Base-by-base conservation (phyloP, 2,888 invertebrate genomes). In the Drosophila picticornis region DNA sequence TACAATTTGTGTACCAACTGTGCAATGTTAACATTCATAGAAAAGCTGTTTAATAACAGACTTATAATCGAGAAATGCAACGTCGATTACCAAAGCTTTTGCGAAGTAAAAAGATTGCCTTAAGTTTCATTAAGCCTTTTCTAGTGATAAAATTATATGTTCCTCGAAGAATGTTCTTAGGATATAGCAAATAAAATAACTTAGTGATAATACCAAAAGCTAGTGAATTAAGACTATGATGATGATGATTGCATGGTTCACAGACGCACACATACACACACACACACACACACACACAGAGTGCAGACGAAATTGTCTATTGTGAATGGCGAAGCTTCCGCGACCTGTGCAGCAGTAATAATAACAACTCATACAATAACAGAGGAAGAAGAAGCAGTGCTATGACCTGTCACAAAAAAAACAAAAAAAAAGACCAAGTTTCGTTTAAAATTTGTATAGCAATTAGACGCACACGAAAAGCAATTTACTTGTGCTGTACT, bases 401-500 rank as follows among this genome's bases (percentile, higher is more conserved):
- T 80, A 51, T 82, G 85, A 88, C 75, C 81, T 83, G 88, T 88
- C 88, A 71, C 76, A 74, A 74, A 67, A 53, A 72, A 59, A 29
- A 36, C 32, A 72, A 61, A 55, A 61, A 72, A 7, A 50, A 31
- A 56, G 0, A 29, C 61, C 50, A 63, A 67, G 70, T 65, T 77
- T 72, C 75, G 69, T 75, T 77, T 76, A 66, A 84, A 84, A 84
- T 87, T 88, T 82, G 80, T 88, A 84, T 74, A 87, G 84, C 89
- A 85, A 88, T 85, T 85, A 85, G 85, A 88, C 74, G 77, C 80
- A 80, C 70, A 83, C 68, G 74, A 81, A 46, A 81, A 88, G 88
- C 80, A 85, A 84, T 83, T 83, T 85, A 77, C 62, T 71, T 77
- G 67, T 72, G 58, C 71, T 48, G 40, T 56, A 29, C 46, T 61